Conservation (phyloP, 1,140 invertebrate genomes). For the Holotrichia oblita region DNA sequence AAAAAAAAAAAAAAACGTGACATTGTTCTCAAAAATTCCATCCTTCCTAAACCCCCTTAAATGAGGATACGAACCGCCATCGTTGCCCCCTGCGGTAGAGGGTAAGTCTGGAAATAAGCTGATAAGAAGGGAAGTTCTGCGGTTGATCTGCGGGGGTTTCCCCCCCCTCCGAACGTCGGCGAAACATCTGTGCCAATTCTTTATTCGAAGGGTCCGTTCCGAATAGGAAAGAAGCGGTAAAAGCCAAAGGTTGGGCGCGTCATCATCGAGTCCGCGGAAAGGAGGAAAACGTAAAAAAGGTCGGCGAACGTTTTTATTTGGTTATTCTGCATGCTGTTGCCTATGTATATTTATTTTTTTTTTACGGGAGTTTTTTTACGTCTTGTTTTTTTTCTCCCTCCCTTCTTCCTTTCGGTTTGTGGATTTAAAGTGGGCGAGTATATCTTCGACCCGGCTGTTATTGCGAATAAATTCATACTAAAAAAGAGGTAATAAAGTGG, state of each 20-base stretch:
- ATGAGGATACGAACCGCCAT: background rate
- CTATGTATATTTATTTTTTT: conserved; percentile 17
- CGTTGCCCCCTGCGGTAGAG: background rate
- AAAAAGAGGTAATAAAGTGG: background rate
- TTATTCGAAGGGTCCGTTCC: background rate
- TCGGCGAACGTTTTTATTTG: background rate
- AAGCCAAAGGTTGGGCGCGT: background rate
- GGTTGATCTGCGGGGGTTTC: background rate
- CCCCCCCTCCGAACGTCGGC: too few species aligned
- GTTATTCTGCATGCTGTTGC: background rate
- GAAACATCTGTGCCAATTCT: conserved; percentile 15
- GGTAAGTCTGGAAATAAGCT: background rate
- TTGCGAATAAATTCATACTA: background rate
- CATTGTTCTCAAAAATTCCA: too few species aligned
- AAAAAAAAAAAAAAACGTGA: too few species aligned
- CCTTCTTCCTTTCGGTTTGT: background rate
- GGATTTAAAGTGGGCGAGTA: background rate
- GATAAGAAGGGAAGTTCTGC: conserved; percentile 11
- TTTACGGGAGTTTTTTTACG: conserved; percentile 12
- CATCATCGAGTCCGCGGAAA: too few species aligned
- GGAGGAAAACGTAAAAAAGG: background rate
- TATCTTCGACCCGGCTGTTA: background rate
- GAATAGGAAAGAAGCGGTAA: background rate
- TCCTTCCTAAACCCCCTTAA: too few species aligned
- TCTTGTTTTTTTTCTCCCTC: background rate